Evolutionary conservation across 1,140 invertebrate genomes (phyloP).

Genomic region (Bombus pascuorum): DNA sequence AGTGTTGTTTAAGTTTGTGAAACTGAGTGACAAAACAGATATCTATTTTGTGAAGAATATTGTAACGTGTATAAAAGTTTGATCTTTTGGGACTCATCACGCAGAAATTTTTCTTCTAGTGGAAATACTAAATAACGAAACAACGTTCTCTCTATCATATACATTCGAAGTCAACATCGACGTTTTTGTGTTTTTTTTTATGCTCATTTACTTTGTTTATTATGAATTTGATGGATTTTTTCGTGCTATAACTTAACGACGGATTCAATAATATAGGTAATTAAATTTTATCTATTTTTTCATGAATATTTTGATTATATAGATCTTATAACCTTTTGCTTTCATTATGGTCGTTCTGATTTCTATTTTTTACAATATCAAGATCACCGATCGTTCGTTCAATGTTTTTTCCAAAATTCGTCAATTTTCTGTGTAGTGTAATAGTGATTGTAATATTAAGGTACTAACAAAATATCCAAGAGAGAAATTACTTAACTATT

Average conservation of each 20-base stretch:
- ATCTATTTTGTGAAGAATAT: conserved; percentile 54
- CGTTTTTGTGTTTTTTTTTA: conserved; percentile 67
- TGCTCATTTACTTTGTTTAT: conserved; percentile 69
- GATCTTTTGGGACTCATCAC: conserved; percentile 34
- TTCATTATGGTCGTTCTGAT: conserved; percentile 59
- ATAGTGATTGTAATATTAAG: conserved; percentile 1
- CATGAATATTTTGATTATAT: conserved; percentile 48
- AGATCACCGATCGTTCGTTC: conserved; percentile 21
- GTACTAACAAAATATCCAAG: not conserved
- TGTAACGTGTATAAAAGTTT: conserved; percentile 57
- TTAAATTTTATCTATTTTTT: conserved; percentile 33
- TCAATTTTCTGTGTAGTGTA: not conserved
- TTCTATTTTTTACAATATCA: conserved; percentile 46
- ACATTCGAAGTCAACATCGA: conserved; percentile 64
- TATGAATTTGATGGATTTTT: conserved; percentile 58
- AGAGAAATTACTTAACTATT: conserved; percentile 11
- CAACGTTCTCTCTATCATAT: conserved; percentile 35
- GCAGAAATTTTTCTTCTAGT: conserved; percentile 27
- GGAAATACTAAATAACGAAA: conserved; percentile 11
- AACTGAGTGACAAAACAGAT: conserved; percentile 68
- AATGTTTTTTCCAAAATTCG: not conserved
- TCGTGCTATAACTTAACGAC: conserved; percentile 59
- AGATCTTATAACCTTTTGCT: conserved; percentile 65
- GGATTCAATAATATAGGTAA: conserved; percentile 63
- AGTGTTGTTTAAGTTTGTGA: conserved; percentile 74